Base-by-base conservation (phyloP, 2,113 vertebrate species). In the Cromileptes altivelis region DNA sequence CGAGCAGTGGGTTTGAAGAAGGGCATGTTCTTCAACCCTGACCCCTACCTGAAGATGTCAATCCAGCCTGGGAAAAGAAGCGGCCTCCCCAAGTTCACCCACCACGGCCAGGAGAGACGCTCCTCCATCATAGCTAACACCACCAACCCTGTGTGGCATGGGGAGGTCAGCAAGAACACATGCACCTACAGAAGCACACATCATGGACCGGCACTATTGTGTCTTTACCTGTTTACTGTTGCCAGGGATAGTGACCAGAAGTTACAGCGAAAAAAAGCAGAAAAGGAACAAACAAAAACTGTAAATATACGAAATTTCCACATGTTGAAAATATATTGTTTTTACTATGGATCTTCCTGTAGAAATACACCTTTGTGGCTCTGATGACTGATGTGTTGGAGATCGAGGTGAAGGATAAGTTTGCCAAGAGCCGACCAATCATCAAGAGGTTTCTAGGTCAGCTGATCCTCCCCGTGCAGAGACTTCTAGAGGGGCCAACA, bases 1-100 rank as follows among this genome's bases (percentile, higher is more conserved):
- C 96, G 95, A 84, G 97, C 98, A 17, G 91, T 95, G 85, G 97
- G 97, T n/a, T 95, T 99, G 84, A 99, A 99, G 94, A 99, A 99
- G 90, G 98, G 98, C 81, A 99, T 99, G 98, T 99, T 99, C 95
- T 99, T 99, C 94, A 99, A 99, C 89, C 98, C 98, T 4, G 98
- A 99, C 90, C 98, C 98, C 73, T 99, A 99, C 86, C 94, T 99
- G 75, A 99, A 99, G 95, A 99, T 99, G 97, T 98, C 97, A 86
- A 98, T 99, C 91, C 97, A 96, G 89, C 97, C 97, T 13, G 97
- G 98, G 37, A 99, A 97, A 91, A 98, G 97, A 85, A 97, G 95
- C 81, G 97, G 96, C 15, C 97, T 98, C 88, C 98, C 97, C 52
- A 97, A 96, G 0, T 98, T 97, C 91, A 97, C 97, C 65, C 98